Evolutionary conservation across 2,888 invertebrate species (phyloP), one percentile per base, ranked within the genome.

Genomic region (Hylaea fasciaria): DNA sequence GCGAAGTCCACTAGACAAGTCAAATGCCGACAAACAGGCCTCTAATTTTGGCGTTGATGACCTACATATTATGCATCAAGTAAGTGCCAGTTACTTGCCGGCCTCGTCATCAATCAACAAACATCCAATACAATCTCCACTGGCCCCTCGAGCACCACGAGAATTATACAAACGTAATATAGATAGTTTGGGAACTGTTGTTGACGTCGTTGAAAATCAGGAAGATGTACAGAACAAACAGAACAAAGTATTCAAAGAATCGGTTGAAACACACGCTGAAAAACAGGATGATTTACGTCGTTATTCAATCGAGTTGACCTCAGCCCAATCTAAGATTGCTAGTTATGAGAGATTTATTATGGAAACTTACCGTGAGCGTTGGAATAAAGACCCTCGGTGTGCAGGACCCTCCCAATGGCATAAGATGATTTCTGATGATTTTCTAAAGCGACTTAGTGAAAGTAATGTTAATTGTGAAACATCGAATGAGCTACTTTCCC

Each of bases 111-210:
- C 40, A 13, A 13, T 39, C 8, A 46, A 57, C 11, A 29, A 14
- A 1, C 16, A 10, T 29, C 16, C 32, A 28, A 29, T 45, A 7
- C 37, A 47, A 49, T 48, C 22, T 44, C 48, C 48, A 37, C 39
- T 29, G 9, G 12, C 14, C 29, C 44, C 44, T 49, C 14, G 17
- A 29, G 22, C 14, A 29, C 62, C 39, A 14, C 57, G 43, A 16
- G 47, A 47, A 11, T 29, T 59, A 0, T 58, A 22, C 35, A 62
- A 59, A 57, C 59, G 48, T 45, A 28, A 45, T 35, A 39, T 52
- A 2, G 58, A 65, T 32, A 57, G 47, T 32, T 55, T 55, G 11
- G 64, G 65, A 29, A 32, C 14, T 13, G 14, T 22, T 10, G 0
- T 28, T 41, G 14, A 32, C 3, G n/a, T 16, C 14, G 5, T 37